A percentile compares a stretch with the other conserved stretches of the same genome.
Evolutionary conservation across 2,888 invertebrate genomes (phyloP).

Genomic region (Ophraella communa): DNA sequence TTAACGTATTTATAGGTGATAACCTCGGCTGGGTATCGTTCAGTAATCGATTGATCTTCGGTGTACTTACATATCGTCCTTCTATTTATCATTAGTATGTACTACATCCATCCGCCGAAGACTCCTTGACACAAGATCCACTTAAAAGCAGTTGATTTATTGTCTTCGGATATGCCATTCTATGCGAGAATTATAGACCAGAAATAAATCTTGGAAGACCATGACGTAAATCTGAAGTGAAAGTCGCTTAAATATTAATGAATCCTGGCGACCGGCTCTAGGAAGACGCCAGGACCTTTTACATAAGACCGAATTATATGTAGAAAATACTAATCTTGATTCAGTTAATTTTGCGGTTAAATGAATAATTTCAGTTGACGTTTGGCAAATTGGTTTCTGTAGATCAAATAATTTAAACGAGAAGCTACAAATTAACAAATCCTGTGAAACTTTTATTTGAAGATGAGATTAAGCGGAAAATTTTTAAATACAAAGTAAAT

Average conservation of each 20-base stretch:
- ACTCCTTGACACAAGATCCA: conserved; percentile 17
- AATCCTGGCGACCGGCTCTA: not conserved
- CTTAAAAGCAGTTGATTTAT: conserved; percentile 24
- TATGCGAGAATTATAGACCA: conserved; percentile 22
- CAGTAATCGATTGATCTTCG: not conserved
- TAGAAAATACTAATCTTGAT: not conserved
- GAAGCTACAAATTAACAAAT: too few relatives aligned
- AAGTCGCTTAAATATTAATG: conserved; percentile 25
- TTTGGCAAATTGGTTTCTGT: too few relatives aligned
- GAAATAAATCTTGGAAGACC: conserved; percentile 19
- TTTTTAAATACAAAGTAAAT: too few relatives aligned
- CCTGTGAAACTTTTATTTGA: too few relatives aligned
- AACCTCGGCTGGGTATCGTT: not conserved
- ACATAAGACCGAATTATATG: conserved; percentile 3
- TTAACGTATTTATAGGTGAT: not conserved
- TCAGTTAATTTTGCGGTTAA: not conserved
- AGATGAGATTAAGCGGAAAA: too few relatives aligned
- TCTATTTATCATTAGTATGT: not conserved
- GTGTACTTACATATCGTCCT: not conserved
- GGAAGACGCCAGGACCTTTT: conserved; percentile 12
- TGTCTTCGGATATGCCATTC: conserved; percentile 16
- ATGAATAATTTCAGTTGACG: too few relatives aligned
- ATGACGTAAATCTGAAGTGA: conserved; percentile 19
- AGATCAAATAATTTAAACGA: too few relatives aligned
- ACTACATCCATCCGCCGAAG: conserved; percentile 6